Conservation (phyloP, 2,113 vertebrate species). For the Charadrius vociferus region DNA sequence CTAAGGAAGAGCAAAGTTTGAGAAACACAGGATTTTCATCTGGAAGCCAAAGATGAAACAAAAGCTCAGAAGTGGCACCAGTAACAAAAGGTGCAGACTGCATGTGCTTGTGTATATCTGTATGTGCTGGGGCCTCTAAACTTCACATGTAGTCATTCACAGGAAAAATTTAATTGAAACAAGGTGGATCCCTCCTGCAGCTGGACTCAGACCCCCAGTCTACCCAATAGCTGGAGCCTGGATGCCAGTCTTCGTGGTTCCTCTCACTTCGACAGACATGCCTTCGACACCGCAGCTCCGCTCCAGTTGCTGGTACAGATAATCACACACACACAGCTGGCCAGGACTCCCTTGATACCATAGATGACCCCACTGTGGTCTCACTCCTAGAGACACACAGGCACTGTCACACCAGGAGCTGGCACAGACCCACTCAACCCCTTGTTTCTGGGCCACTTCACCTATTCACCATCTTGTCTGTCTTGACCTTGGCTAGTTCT, state of each 20-base stretch:
- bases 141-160: neutral
- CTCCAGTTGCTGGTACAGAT: neutral
- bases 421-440: neutral
- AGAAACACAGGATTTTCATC: neutral
- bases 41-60: neutral
- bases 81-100: neutral
- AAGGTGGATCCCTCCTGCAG: neutral
- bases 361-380: neutral
- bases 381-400: neutral
- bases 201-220: neutral
- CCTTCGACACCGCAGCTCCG: neutral
- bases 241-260: neutral
- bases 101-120: rapidly evolving
- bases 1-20: neutral
- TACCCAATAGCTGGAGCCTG: rapidly evolving
- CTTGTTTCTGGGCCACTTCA: neutral
- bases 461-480: neutral
- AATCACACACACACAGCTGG: neutral
- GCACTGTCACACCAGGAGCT: neutral
- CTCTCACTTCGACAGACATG: neutral
- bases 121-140: neutral
- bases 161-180: neutral
- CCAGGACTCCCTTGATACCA: neutral
- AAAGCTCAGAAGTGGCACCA: neutral
- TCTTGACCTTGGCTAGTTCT: neutral